Evolutionary conservation across 2,888 invertebrate genomes (phyloP), one percentile per base, ranked within the genome.

Genomic region (Platycheirus albimanus): DNA sequence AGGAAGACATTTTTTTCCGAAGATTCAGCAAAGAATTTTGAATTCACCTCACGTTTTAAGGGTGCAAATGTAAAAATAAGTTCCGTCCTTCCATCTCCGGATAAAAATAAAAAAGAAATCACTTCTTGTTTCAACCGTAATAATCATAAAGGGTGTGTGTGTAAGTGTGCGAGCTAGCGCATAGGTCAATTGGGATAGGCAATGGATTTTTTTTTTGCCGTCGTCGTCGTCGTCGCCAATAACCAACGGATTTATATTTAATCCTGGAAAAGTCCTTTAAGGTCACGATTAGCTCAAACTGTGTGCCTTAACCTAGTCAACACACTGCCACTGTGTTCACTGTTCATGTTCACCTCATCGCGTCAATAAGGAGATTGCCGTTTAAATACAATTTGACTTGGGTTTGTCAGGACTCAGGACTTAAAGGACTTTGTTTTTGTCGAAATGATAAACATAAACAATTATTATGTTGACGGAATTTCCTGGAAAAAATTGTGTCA

Each of bases 21-120:
- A 38, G 20, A 72, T 10, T 64, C 47, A 41, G 38, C 36, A 58
- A 49, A 13, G 20, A 64, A 28, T 13, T 51, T 47, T 41, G 47
- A 52, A 79, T 63, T 75, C 79, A 28, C 6, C 13, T 47, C 79
- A 79, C 79, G 74, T 66, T 43, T 13, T 28, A 2, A 15, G 38
- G 41, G 58, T 61, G 71, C 41, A 67, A 54, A 72, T 51, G 33
- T 38, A 47, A 56, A 63, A 79, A 74, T 72, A 49, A 47, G 63
- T 63, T 47, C 4, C 56, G 2, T 8, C 30, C 24, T 5, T n/a
- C 43, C 20, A 56, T 17, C 6, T 10, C 11, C 1, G 36, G n/a
- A 36, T 6, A n/a, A n/a, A 19, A 38, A 20, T 20, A 24, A 17
- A 28, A 30, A 45, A n/a, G 30, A 61, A 61, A 61, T 61, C 61